Percentiles rank a stretch among this genome's conserved stretches.
Evolutionary conservation across 2,797 vertebrate genomes (phyloP).

Genomic region (Acipenser transmontanus): DNA sequence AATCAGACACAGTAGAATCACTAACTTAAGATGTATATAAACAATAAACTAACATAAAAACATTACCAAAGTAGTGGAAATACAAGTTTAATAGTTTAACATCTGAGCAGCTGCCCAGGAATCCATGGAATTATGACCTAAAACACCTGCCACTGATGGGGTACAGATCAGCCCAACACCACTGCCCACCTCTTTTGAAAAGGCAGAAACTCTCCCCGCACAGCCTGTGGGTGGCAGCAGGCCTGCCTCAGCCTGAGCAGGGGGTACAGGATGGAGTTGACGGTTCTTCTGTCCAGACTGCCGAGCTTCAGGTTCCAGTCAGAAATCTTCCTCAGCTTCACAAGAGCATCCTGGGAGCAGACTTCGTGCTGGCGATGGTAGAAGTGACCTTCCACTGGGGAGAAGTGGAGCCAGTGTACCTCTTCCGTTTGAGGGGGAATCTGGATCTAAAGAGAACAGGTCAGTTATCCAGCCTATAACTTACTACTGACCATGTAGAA

Average conservation of each 20-base stretch:
- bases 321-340: constrained; percentile 89
- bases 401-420: constrained; percentile 90
- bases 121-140: too few relatives aligned
- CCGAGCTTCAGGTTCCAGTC: constrained; percentile 95
- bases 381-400: constrained; percentile 95
- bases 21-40: too few relatives aligned
- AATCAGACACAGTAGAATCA: too few relatives aligned
- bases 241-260: constrained; percentile 89
- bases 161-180: not conserved
- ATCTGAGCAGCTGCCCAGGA: too few relatives aligned
- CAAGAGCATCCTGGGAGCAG: constrained; percentile 90
- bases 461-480: too few relatives aligned
- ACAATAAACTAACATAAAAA: too few relatives aligned
- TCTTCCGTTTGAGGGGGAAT: constrained; percentile 95
- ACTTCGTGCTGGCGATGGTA: constrained; percentile 96
- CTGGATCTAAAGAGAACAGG: constrained; percentile 71
- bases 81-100: too few relatives aligned
- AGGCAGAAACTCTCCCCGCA: constrained; percentile 92
- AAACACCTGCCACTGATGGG: not conserved
- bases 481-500: too few relatives aligned
- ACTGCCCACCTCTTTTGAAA: constrained; percentile 85
- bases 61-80: too few relatives aligned
- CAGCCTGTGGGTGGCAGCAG: constrained; percentile 96
- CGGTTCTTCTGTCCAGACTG: constrained; percentile 87
- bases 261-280: constrained; percentile 84